Base-by-base conservation (phyloP, 2,888 invertebrate genomes). In the Nineta flava region DNA sequence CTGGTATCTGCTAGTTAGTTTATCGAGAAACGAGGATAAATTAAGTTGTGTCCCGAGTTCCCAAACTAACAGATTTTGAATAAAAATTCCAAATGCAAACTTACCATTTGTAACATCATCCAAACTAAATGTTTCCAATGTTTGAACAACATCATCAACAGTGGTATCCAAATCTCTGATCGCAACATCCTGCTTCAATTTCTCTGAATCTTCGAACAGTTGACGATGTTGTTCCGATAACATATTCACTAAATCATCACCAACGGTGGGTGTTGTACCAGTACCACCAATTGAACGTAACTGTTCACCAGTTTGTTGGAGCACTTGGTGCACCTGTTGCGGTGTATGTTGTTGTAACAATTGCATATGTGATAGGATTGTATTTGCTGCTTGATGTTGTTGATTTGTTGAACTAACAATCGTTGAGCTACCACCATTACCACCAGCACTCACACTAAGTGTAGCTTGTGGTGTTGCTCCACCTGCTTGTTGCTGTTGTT, bases 51-150 rank as follows among this genome's bases (percentile, higher is more conserved):
- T n/a, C n/a, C n/a, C n/a, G n/a, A n/a, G n/a, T n/a, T n/a, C n/a
- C n/a, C n/a, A n/a, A n/a, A n/a, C n/a, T n/a, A n/a, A n/a, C n/a
- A n/a, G n/a, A n/a, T n/a, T n/a, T n/a, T n/a, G n/a, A n/a, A n/a
- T n/a, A 32, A 32, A 32, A 10, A 32, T 32, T 9, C 9, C 7
- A 32, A 32, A 32, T 9, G 10, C 7, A 32, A 32, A 32, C 38
- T 38, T 9, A 38, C 38, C 38, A 9, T 38, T 67, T 45, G 68
- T 64, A 48, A 70, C 65, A 57, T 74, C 73, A 50, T 70, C 70
- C 46, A 73, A 65, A 57, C 65, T 71, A 54, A 74, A 71, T n/a
- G 71, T 66, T 55, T 74, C 72, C 50, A 74, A 56, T 17, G 64
- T 62, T 56, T 65, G 64, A 32, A 66, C 65, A 16, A 66, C 64